These are phyloP conservation scores for Embidobia sp. DNA, from an alignment of 2,888 invertebrate species.

Conservation along the genomic window DNA sequence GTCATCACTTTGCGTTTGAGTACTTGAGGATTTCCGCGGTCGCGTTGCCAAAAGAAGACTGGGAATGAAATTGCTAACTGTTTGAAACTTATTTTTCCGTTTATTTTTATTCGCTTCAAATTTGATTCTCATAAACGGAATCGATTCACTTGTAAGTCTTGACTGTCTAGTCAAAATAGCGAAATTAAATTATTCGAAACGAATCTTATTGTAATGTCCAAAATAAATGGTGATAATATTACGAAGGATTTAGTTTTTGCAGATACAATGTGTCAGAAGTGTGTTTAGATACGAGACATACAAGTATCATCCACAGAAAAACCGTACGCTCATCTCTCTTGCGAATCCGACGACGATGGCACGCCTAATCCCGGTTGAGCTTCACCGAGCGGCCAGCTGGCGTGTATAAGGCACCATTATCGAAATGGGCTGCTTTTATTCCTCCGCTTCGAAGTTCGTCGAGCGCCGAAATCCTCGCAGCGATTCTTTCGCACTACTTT, in stretches of 20 bases:
- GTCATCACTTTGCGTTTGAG: too few species aligned
- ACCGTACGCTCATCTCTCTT: conserved; percentile 65
- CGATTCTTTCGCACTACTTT: conserved; percentile 66
- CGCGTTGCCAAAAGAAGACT: too few species aligned
- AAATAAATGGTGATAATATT: too few species aligned
- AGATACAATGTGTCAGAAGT: not conserved
- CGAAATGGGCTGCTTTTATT: conserved; percentile 80
- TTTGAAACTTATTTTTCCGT: too few species aligned
- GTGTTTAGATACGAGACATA: conserved; percentile 9
- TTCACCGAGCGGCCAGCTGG: conserved; percentile 75
- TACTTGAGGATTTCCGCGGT: too few species aligned
- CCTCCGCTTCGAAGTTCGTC: conserved; percentile 68
- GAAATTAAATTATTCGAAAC: too few species aligned
- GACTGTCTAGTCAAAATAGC: too few species aligned
- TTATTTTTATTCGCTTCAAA: too few species aligned
- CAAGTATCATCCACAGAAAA: conserved; percentile 24
- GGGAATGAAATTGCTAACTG: too few species aligned
- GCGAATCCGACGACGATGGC: conserved; percentile 75
- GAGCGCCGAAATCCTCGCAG: conserved; percentile 68
- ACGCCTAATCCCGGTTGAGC: conserved; percentile 79
- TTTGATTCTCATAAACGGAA: too few species aligned
- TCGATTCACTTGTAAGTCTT: too few species aligned
- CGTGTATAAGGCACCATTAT: conserved; percentile 77
- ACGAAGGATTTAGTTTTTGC: not conserved
- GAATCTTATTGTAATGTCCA: too few species aligned